Conservation (phyloP, 1,140 invertebrate species). For the Tetragnatha versicolor region DNA sequence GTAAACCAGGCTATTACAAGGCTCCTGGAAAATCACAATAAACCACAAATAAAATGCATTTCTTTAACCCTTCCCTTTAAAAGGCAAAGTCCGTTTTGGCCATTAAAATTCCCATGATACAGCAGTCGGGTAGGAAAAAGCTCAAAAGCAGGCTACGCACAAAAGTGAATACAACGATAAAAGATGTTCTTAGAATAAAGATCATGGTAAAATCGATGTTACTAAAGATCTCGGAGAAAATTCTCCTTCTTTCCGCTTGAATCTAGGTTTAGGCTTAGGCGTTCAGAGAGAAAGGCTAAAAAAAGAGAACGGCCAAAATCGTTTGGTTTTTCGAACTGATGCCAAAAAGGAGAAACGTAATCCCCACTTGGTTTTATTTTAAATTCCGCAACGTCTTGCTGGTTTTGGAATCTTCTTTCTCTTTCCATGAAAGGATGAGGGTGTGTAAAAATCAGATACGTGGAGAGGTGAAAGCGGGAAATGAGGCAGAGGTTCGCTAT, state of each 20-base stretch:
- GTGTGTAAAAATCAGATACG: too few relatives aligned
- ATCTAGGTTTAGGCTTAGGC: too few relatives aligned
- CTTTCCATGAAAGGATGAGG: too few relatives aligned
- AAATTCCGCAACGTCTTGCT: too few relatives aligned
- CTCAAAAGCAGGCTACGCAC: not conserved
- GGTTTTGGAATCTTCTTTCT: too few relatives aligned
- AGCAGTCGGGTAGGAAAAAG: constrained; percentile 1
- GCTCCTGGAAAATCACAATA: too few relatives aligned
- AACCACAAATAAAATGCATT: constrained; percentile 4
- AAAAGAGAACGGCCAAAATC: not conserved
- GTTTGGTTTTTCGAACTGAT: not conserved
- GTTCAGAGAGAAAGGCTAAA: not conserved
- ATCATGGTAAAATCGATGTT: constrained; percentile 41
- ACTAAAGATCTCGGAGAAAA: constrained; percentile 15
- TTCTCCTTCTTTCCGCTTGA: not conserved
- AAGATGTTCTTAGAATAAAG: constrained; percentile 40
- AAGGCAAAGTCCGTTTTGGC: constrained; percentile 1
- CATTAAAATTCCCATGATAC: constrained; percentile 43
- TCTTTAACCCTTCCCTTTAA: not conserved
- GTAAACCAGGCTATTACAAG: too few relatives aligned
- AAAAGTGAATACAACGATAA: constrained; percentile 14
- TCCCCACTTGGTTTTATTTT: not conserved
- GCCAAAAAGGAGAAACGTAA: constrained; percentile 1
- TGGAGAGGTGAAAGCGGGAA: too few relatives aligned
- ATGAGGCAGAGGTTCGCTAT: too few relatives aligned